phyloP scores from a whole-genome alignment of 2,797 vertebrate genomes.

The Semotilus atromaculatus region DNA sequence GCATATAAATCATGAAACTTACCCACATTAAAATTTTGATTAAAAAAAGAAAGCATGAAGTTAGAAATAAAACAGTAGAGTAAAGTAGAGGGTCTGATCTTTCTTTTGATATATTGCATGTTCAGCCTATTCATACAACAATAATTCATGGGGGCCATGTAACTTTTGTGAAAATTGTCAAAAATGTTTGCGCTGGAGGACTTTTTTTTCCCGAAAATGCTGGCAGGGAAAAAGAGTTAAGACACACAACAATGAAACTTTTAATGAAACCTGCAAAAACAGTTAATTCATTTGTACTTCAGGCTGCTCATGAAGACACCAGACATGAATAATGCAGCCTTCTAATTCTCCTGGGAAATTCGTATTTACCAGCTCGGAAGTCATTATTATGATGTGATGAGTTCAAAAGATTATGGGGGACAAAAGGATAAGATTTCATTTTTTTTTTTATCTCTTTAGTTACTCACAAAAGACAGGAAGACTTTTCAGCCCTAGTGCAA shows the following conservation, averaged over 20 bases:
- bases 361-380: background rate
- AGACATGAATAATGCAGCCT: background rate
- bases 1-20: too few relatives aligned
- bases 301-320: background rate
- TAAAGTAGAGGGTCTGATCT: too few relatives aligned
- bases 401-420: background rate
- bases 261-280: background rate
- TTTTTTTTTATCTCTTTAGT: background rate
- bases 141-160: too few relatives aligned
- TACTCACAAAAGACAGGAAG: background rate
- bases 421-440: background rate
- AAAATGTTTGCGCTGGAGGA: too few relatives aligned
- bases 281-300: slow-evolving; percentile 17
- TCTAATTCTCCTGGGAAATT: background rate
- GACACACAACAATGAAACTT: background rate
- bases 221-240: background rate
- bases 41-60: too few relatives aligned
- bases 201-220: too few relatives aligned
- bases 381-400: background rate
- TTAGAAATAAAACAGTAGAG: too few relatives aligned
- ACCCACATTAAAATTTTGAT: too few relatives aligned
- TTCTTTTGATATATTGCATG: too few relatives aligned
- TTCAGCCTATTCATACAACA: too few relatives aligned
- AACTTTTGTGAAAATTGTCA: too few relatives aligned
- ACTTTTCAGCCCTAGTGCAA: background rate